A percentile compares a stretch with the other conserved stretches of the same genome.
phyloP scores from a whole-genome alignment of 2,113 vertebrate species.

The Naja naja region DNA sequence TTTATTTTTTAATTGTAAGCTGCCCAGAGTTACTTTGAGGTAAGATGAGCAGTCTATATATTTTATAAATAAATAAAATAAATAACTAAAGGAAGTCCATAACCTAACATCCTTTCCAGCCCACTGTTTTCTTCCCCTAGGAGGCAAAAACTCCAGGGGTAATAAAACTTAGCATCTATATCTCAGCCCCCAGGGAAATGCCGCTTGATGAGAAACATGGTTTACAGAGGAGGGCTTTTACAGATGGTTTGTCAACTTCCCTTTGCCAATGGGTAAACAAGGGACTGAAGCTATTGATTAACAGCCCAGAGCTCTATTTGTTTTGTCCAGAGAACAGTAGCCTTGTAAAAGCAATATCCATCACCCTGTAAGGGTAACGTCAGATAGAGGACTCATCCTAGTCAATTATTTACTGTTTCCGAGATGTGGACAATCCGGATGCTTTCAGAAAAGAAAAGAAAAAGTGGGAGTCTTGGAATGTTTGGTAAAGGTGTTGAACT shows the following conservation, averaged over 20 bases:
- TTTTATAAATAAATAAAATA: neutral
- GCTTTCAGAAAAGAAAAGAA: slow-evolving; percentile 37
- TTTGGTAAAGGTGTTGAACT: slow-evolving; percentile 13
- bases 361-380: slow-evolving; percentile 56
- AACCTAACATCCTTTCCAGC: neutral
- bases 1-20: neutral
- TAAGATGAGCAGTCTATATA: neutral
- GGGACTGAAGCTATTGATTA: slow-evolving; percentile 62
- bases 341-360: slow-evolving; percentile 45
- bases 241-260: slow-evolving; percentile 35
- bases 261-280: slow-evolving; percentile 59
- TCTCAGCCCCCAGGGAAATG: neutral
- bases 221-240: neutral
- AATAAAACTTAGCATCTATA: neutral
- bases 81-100: neutral
- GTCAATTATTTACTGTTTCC: slow-evolving; percentile 62
- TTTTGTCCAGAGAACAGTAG: slow-evolving; percentile 48
- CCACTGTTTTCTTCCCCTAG: neutral
- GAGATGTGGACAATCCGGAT: neutral
- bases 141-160: neutral
- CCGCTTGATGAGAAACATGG: neutral
- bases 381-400: slow-evolving; percentile 48
- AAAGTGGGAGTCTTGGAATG: slow-evolving; percentile 42
- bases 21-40: neutral
- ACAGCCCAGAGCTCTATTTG: slow-evolving; percentile 26